These are phyloP conservation scores for Columba livia DNA, from an alignment of 2,113 vertebrate species.

Conservation along the genomic window DNA sequence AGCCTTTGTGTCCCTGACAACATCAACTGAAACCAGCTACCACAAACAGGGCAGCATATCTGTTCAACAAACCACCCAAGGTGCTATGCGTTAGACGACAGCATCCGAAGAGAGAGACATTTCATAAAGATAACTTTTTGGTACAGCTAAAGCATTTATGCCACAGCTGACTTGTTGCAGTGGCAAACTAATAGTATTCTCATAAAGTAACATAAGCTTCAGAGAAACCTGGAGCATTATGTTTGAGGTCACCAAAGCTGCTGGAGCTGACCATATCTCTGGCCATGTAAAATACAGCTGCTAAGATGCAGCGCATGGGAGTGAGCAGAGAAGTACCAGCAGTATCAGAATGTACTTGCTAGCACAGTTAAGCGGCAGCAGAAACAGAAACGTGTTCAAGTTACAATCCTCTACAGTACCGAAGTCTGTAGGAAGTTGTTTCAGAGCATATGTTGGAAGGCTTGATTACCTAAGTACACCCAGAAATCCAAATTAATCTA, in stretches of 20 bases:
- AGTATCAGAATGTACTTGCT: background rate
- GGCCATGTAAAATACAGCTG: background rate
- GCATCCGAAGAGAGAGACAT: background rate
- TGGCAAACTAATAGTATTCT: background rate
- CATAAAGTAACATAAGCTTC: background rate
- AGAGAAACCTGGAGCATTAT: background rate
- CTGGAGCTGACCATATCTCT: background rate
- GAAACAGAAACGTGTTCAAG: background rate
- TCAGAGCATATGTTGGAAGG: background rate
- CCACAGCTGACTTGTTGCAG: background rate
- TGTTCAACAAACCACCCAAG: background rate
- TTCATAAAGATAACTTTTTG: constrained; percentile 9
- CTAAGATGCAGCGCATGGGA: background rate
- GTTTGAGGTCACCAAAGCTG: background rate
- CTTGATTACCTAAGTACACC: constrained; percentile 15
- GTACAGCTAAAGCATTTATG: background rate
- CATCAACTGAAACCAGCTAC: background rate
- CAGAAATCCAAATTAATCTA: constrained; percentile 43
- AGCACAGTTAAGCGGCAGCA: background rate
- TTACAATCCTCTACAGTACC: background rate
- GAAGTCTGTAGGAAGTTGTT: background rate
- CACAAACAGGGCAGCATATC: background rate
- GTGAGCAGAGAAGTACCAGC: background rate
- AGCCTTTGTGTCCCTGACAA: background rate
- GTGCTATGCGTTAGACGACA: background rate